Evolutionary conservation across 1,140 invertebrate species (phyloP).

Genomic region (Megalonaias nervosa): DNA sequence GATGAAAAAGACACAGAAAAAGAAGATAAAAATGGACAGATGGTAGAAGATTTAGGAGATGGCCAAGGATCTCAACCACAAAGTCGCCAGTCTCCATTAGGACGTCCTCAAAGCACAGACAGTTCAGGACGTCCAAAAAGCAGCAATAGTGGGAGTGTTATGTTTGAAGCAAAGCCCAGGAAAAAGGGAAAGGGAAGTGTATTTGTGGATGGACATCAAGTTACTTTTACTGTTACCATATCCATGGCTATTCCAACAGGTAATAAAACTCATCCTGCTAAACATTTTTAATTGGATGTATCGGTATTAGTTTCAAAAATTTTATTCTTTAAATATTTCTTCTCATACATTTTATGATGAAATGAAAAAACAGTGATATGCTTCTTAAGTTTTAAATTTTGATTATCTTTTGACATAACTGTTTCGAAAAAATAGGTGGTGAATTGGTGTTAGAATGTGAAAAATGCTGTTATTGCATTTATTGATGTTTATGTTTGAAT

Average conservation of each 20-base stretch:
- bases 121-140: conserved; percentile 36
- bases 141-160: conserved; percentile 40
- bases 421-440: too few species aligned
- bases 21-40: not conserved
- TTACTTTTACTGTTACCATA: conserved; percentile 59
- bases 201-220: conserved; percentile 42
- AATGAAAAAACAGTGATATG: too few species aligned
- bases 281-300: too few species aligned
- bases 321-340: too few species aligned
- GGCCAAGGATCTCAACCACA: conserved; percentile 14
- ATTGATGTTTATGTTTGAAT: too few species aligned
- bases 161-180: conserved; percentile 48
- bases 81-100: conserved; percentile 5
- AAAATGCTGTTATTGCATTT: too few species aligned
- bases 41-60: not conserved
- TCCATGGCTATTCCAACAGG: conserved; percentile 57
- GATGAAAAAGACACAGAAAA: conserved; percentile 39
- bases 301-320: too few species aligned
- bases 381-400: too few species aligned
- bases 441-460: too few species aligned
- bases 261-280: conserved; percentile 11
- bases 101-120: conserved; percentile 19
- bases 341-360: too few species aligned
- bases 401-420: too few species aligned
- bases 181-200: conserved; percentile 28